Conservation (phyloP, 1,140 invertebrate species). For the Drosophila micromelanica region DNA sequence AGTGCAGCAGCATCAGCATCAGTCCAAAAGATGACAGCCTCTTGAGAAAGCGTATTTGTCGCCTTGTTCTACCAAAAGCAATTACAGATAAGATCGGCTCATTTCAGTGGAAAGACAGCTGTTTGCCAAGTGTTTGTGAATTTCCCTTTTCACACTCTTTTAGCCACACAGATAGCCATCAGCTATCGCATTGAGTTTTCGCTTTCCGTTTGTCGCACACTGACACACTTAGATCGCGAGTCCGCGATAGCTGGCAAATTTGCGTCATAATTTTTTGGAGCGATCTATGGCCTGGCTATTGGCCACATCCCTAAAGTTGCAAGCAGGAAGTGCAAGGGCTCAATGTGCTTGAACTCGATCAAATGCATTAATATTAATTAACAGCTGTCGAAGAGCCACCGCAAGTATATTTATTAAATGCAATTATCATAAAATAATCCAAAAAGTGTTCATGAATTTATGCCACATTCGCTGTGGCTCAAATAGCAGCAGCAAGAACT, state of each 20-base stretch:
- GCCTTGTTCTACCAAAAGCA: slow-evolving; percentile 57
- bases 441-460: slow-evolving; percentile 31
- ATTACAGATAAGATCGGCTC: slow-evolving; percentile 80
- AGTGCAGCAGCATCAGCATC: slow-evolving; percentile 42
- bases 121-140: slow-evolving; percentile 69
- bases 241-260: slow-evolving; percentile 51
- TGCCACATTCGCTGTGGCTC: slow-evolving; percentile 5
- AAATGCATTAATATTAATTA: slow-evolving; percentile 62
- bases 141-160: slow-evolving; percentile 77
- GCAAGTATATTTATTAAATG: slow-evolving; percentile 38
- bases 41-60: slow-evolving; percentile 48
- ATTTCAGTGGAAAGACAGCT: slow-evolving; percentile 46
- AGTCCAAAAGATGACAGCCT: slow-evolving; percentile 22
- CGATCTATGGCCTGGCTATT: slow-evolving; percentile 2
- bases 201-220: slow-evolving; percentile 73
- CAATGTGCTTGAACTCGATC: slow-evolving; percentile 62
- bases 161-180: slow-evolving; percentile 54
- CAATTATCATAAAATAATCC: slow-evolving; percentile 59
- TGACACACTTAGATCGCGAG: slow-evolving; percentile 69
- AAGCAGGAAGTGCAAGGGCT: slow-evolving; percentile 70
- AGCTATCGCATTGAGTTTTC: slow-evolving; percentile 63
- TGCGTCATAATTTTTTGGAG: slow-evolving; percentile 38
- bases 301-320: slow-evolving; percentile 52
- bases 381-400: not conserved
- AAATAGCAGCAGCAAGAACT: slow-evolving; percentile 9